Evolutionary conservation across 2,113 vertebrate genomes (phyloP).

Genomic region (Dicaeum eximium): DNA sequence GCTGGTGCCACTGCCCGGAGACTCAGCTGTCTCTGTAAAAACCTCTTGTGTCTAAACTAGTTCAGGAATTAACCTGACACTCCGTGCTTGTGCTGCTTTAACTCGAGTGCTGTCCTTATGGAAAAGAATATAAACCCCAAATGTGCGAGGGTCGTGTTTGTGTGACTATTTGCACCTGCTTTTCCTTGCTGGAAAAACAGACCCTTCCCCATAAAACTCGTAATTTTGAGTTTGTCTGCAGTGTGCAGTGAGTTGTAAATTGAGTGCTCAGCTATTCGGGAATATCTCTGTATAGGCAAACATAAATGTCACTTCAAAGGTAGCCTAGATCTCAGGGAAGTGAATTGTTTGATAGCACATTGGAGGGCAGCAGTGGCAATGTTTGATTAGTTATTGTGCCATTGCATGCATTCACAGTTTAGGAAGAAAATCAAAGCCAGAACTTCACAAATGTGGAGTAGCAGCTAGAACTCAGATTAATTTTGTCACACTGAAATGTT

Average conservation of each 20-base stretch:
- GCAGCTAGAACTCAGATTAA: neutral
- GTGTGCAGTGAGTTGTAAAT: neutral
- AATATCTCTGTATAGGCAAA: neutral
- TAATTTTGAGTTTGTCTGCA: neutral
- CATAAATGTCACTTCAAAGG: neutral
- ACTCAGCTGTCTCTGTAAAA: neutral
- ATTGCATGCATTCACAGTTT: rapidly evolving
- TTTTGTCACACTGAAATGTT: neutral
- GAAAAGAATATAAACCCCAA: neutral
- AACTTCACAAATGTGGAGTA: neutral
- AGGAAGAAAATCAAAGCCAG: neutral
- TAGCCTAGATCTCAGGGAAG: neutral
- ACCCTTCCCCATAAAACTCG: neutral
- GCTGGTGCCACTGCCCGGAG: neutral
- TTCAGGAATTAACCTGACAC: neutral
- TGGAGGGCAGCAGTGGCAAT: neutral
- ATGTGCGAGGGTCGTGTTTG: neutral
- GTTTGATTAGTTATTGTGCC: neutral
- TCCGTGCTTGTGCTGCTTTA: neutral
- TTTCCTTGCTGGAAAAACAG: neutral
- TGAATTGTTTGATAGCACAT: neutral
- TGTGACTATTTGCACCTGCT: neutral
- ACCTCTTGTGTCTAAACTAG: neutral
- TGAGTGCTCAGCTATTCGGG: neutral
- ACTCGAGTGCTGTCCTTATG: neutral